Percentiles rank a stretch among this genome's conserved stretches.
Conservation (phyloP, 1,140 invertebrate genomes). For the Mercenaria mercenaria region DNA sequence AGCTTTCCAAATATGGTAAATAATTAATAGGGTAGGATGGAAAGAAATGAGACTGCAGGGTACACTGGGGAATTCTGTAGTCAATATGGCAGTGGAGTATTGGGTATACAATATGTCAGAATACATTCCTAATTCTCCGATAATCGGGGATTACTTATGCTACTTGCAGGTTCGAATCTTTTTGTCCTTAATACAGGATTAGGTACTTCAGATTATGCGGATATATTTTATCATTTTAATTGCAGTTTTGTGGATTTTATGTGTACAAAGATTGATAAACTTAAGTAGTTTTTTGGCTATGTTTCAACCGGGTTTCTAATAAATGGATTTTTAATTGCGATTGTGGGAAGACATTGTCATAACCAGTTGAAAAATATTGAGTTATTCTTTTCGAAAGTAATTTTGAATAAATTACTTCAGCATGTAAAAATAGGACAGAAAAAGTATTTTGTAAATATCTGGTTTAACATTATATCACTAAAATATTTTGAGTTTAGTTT, state of each 20-base stretch:
- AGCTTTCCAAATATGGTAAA: neutral
- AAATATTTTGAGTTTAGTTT: no score
- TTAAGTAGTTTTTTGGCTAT: no score
- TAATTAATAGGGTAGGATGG: neutral
- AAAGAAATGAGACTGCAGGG: neutral
- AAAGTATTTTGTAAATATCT: no score
- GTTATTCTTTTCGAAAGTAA: no score
- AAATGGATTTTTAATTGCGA: no score
- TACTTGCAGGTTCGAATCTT: neutral
- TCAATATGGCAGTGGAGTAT: neutral
- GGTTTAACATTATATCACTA: no score
- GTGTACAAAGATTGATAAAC: no score
- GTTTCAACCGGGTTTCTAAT: no score
- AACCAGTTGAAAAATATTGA: no score
- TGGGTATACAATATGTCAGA: slow-evolving; percentile 1
- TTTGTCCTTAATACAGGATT: neutral
- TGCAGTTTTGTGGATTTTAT: neutral
- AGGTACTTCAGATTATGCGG: neutral
- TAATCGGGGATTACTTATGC: neutral
- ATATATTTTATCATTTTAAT: neutral
- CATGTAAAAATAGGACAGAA: no score
- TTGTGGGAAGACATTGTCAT: no score
- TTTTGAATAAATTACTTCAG: no score
- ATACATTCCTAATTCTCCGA: neutral
- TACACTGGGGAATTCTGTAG: neutral